Evolutionary conservation across 2,113 vertebrate species (phyloP), one percentile per base, ranked within the genome.

Genomic region (Caretta caretta): DNA sequence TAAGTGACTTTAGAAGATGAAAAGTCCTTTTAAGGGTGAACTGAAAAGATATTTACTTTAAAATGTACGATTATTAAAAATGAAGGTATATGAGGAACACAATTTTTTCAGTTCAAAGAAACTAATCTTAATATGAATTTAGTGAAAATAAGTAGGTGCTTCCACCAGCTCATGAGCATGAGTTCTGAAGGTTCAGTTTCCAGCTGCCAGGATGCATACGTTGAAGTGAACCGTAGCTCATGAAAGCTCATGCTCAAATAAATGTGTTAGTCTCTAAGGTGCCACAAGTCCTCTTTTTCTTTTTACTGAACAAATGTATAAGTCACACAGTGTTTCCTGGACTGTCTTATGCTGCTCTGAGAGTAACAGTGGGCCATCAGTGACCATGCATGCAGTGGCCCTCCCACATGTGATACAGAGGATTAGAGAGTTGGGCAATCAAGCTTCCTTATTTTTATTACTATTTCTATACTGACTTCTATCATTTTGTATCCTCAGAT

Each of bases 401-500:
- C 79, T n/a, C 49, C 35, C 35, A 14, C 0, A 0, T 49, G 11
- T 83, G 10, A 46, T 35, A 76, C 4, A 38, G 50, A 25, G 8
- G 46, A 0, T 1, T 11, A 49, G 35, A 84, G 12, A 76, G 72
- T 0, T 24, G 53, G 22, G 27, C 50, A 24, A 24, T 3, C 0
- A 10, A 69, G 17, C 82, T 17, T 42, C 31, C 54, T 24, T 46
- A 75, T 25, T 56, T n/a, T 85, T 17, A 86, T 38, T 31, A 17
- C 14, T 75, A 29, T 54, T 25, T 69, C 19, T 5, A 1, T 2
- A 24, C 1, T 16, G 10, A 1, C 5, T 24, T 57, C 42, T 79
- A 53, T 84, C 27, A 29, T 48, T 95, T 35, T 94, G 48, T 75
- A 69, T 91, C 92, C 93, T 72, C 95, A 99, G 99, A 98, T 93